These are phyloP conservation scores for Thecophora atra DNA, from an alignment of 2,888 invertebrate species.

Conservation along the genomic window DNA sequence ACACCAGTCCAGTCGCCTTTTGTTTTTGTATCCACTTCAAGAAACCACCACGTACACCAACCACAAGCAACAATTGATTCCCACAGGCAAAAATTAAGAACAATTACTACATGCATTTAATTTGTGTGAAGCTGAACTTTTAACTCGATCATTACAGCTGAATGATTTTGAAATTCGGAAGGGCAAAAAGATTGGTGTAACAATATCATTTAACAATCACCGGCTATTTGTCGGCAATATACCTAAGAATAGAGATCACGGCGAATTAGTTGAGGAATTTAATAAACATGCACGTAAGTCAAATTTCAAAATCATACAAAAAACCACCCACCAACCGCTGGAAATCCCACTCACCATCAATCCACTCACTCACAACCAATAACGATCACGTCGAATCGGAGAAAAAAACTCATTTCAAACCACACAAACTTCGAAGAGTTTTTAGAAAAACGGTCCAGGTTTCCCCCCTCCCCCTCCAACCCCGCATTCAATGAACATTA, in stretches of 20 bases:
- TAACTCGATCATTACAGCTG: slow-evolving; percentile 88
- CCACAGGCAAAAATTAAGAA: neutral
- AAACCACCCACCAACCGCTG: slow-evolving; percentile 39
- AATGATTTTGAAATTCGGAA: slow-evolving; percentile 99
- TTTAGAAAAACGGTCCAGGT: neutral
- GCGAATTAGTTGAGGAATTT: slow-evolving; percentile 99
- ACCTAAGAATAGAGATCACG: slow-evolving; percentile 99
- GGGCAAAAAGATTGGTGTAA: slow-evolving; percentile 99
- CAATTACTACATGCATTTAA: slow-evolving; percentile 47
- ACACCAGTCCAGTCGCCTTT: neutral
- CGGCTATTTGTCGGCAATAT: slow-evolving; percentile 99
- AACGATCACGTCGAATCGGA: slow-evolving; percentile 41
- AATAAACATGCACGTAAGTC: slow-evolving; percentile 99
- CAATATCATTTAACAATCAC: slow-evolving; percentile 99
- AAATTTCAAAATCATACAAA: slow-evolving; percentile 53
- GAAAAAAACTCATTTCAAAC: slow-evolving; percentile 6
- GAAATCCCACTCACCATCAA: neutral
- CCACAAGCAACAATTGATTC: neutral
- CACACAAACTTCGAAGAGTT: neutral
- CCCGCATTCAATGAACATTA: slow-evolving; percentile 14
- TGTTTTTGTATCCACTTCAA: neutral
- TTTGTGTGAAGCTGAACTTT: slow-evolving; percentile 63
- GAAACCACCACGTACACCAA: too few relatives aligned
- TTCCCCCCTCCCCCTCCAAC: slow-evolving; percentile 38
- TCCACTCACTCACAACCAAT: slow-evolving; percentile 1